Conservation (phyloP, 37 sponge, comb jelly and placozoan genomes). For the Oscarella lobularis region DNA sequence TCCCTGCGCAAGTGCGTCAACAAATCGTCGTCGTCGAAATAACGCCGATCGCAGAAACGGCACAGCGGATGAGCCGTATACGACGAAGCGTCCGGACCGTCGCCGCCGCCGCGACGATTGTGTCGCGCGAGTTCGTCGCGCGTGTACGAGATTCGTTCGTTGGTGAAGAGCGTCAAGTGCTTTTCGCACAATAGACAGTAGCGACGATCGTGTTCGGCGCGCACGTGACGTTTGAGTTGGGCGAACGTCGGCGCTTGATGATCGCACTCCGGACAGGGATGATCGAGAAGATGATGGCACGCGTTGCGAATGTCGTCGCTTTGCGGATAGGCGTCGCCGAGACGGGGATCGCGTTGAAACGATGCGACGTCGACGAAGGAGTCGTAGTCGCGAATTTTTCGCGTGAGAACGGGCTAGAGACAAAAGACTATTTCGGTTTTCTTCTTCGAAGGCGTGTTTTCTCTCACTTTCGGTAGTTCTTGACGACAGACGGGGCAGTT, state of each 20-base stretch:
- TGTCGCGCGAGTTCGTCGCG: conserved; percentile 48
- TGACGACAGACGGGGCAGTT: conserved; percentile 79
- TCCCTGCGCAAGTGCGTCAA: conserved; percentile 53
- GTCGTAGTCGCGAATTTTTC: no score
- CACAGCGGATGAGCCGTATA: conserved; percentile 81
- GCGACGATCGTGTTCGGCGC: conserved; percentile 25
- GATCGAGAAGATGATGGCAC: conserved; percentile 6
- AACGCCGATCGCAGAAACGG: conserved; percentile 69
- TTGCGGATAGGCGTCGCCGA: no score
- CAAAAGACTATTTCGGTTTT: no score
- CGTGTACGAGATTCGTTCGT: conserved; percentile 53
- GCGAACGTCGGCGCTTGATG: conserved; percentile 10
- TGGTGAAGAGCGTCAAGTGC: conserved; percentile 55
- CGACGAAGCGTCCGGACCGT: conserved; percentile 44
- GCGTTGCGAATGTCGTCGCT: no score
- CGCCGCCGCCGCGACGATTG: conserved; percentile 16
- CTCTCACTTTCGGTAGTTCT: neutral
- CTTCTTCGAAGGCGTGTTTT: no score
- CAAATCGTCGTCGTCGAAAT: conserved; percentile 65
- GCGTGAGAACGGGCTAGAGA: no score
- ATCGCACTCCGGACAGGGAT: conserved; percentile 11
- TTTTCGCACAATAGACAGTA: conserved; percentile 66
- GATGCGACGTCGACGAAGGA: no score
- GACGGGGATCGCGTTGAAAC: no score
- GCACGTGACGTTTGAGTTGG: conserved; percentile 41